phyloP scores from a whole-genome alignment of 2,888 invertebrate species.

The Acanthopleura granulata region DNA sequence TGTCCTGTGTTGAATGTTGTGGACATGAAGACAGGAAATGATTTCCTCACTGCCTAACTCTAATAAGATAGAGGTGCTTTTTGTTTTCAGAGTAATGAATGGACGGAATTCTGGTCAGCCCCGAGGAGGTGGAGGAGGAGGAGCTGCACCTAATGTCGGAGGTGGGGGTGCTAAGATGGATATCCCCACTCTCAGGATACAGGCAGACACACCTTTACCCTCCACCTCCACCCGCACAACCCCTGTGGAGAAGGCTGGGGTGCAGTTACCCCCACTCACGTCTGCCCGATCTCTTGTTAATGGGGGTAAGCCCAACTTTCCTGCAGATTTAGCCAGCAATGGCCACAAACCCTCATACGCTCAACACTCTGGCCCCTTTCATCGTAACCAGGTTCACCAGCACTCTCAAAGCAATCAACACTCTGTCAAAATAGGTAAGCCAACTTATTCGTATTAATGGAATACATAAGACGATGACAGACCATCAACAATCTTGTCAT shows the following conservation, averaged over 20 bases:
- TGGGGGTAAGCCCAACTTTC: conserved; percentile 40
- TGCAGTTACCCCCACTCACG: conserved; percentile 39
- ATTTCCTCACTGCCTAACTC: no score
- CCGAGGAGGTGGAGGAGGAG: conserved; percentile 35
- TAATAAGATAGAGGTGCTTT: not conserved
- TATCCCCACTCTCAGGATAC: conserved; percentile 57
- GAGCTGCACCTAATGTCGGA: conserved; percentile 28
- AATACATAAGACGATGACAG: no score
- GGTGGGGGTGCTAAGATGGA: conserved; percentile 27
- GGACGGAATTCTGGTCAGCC: conserved; percentile 40
- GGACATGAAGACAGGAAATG: no score
- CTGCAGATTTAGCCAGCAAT: not conserved
- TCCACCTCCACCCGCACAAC: conserved; percentile 25
- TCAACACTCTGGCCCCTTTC: not conserved
- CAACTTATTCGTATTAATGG: no score
- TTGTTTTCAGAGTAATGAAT: conserved; percentile 54
- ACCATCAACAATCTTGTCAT: no score
- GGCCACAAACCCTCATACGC: not conserved
- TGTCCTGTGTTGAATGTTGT: no score
- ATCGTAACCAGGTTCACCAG: not conserved
- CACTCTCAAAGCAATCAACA: not conserved
- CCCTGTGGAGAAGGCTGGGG: conserved; percentile 30
- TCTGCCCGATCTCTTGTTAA: conserved; percentile 37
- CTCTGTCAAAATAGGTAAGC: not conserved
- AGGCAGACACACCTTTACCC: conserved; percentile 59